Evolutionary conservation across 2,888 invertebrate genomes (phyloP), one percentile per base, ranked within the genome.

Genomic region (Cephus sareptanus): DNA sequence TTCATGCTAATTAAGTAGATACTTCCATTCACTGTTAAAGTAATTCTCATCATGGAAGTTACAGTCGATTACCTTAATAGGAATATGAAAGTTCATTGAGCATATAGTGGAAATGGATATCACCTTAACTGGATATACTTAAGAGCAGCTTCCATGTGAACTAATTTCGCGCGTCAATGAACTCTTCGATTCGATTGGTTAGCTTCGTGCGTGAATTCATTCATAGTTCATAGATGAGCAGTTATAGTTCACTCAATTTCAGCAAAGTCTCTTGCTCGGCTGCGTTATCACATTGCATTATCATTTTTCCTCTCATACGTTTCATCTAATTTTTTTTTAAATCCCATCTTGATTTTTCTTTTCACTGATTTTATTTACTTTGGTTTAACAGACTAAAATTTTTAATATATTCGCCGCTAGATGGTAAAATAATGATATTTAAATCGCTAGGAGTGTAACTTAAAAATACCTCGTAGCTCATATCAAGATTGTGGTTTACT

Each of bases 101-200:
- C 40, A 56, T 23, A 56, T 23, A 56, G 40, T 56, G 23, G 40
- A 56, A 56, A 56, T 56, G 40, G 23, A 56, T 56, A 56, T 56
- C 40, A 23, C 40, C 40, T 56, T 56, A 56, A 56, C 23, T 56
- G 40, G 15, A 56, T 56, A 23, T 56, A 56, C 40, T 56, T 56
- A 23, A 56, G 23, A 56, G 40, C 40, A 56, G 40, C 40, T 56
- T 56, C 40, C 15, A 23, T 56, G 40, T 34, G 71, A 79, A 77
- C 77, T 81, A 85, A 85, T 86, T 86, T 85, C 85, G 81, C 80
- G 81, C 81, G 77, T 80, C 77, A 70, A 75, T 77, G 81, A 78
- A 80, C 85, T 79, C 81, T 78, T 81, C 77, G 82, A 85, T 86
- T 83, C 81, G 83, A 83, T 85, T 82, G 81, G 85, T 82, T 85